Conservation (phyloP, 1,140 invertebrate genomes). For the Lepidurus couesii region DNA sequence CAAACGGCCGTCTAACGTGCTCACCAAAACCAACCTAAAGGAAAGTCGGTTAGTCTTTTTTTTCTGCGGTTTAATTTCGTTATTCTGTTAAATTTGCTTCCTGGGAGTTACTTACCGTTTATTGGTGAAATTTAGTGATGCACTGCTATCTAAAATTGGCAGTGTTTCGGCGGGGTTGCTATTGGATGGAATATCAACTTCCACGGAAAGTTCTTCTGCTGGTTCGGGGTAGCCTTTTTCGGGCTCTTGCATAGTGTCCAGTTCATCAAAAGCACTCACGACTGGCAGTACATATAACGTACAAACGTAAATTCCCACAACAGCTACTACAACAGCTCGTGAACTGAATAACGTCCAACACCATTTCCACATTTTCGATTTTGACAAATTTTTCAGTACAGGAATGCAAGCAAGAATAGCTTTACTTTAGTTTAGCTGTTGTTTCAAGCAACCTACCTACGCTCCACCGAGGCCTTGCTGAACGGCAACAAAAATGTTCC, state of each 20-base stretch:
- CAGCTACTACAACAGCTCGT: constrained; percentile 9
- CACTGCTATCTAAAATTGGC: neutral
- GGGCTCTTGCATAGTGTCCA: neutral
- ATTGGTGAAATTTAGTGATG: neutral
- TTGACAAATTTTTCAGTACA: neutral
- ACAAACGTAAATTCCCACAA: neutral
- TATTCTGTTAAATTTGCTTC: too few relatives aligned
- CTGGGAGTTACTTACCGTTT: neutral
- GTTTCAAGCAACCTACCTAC: neutral
- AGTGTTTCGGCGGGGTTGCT: neutral
- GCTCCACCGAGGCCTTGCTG: neutral
- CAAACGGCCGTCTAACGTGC: constrained; percentile 78
- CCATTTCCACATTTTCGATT: neutral
- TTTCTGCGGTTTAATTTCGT: neutral
- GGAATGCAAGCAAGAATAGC: neutral
- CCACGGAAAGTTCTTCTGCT: neutral
- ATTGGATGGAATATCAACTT: neutral
- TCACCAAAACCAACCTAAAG: constrained; percentile 67
- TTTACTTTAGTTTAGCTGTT: neutral
- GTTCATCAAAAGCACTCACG: neutral
- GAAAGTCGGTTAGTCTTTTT: neutral
- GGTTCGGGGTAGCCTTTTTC: neutral
- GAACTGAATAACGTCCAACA: neutral
- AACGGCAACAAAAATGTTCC: too few relatives aligned
- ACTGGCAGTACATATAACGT: neutral